Evolutionary conservation across 1,140 invertebrate species (phyloP).

Genomic region (Chlorops oryzae): DNA sequence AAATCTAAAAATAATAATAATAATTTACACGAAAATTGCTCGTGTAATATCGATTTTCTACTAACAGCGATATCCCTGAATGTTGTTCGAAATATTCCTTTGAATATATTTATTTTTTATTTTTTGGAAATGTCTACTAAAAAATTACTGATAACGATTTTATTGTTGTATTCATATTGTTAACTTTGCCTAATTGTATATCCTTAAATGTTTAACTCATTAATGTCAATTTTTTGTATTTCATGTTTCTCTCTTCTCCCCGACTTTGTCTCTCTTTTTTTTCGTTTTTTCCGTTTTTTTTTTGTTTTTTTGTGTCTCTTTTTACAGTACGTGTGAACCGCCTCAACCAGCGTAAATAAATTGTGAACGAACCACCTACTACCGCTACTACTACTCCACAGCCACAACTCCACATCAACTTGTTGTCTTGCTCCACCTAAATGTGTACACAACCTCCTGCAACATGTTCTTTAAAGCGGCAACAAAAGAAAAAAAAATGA

Average conservation of each 20-base stretch:
- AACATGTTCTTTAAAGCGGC: too few species aligned
- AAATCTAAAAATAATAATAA: too few species aligned
- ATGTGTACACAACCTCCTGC: too few species aligned
- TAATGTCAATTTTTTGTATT: slow-evolving; percentile 19
- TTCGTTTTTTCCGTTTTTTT: slow-evolving; percentile 14
- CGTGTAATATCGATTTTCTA: too few species aligned
- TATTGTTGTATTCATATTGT: slow-evolving; percentile 23
- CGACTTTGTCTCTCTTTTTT: slow-evolving; percentile 16
- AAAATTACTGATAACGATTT: slow-evolving; percentile 14
- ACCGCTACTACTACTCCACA: slow-evolving; percentile 6
- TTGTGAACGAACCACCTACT: slow-evolving; percentile 3
- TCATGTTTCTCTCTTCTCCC: slow-evolving; percentile 28
- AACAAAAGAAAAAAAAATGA: too few species aligned
- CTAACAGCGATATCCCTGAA: too few species aligned
- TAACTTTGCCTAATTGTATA: slow-evolving; percentile 7
- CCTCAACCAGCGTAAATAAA: slow-evolving; percentile 49
- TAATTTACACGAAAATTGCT: too few species aligned
- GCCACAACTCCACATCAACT: slow-evolving; percentile 17
- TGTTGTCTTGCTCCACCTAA: too few species aligned
- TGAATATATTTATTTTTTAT: too few species aligned
- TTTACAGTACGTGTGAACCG: slow-evolving; percentile 48
- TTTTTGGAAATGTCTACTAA: slow-evolving; percentile 10
- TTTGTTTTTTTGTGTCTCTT: slow-evolving; percentile 24
- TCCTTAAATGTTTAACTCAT: slow-evolving; percentile 18
- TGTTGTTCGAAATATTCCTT: too few species aligned